phyloP scores from a whole-genome alignment of 1,140 invertebrate genomes.

The Brachionus rotundiformis region DNA sequence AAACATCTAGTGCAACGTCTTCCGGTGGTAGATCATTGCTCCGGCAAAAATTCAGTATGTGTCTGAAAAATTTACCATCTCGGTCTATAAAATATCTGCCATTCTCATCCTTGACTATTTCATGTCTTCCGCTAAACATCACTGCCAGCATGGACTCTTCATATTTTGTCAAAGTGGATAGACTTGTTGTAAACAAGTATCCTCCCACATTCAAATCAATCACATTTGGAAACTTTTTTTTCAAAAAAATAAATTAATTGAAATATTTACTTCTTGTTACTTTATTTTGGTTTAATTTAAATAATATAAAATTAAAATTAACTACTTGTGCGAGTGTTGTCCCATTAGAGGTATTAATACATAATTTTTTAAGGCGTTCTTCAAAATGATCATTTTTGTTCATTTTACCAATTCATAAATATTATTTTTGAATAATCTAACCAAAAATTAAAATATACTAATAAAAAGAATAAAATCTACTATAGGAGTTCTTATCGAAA shows the following conservation, averaged over 20 bases:
- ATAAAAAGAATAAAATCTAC: neutral
- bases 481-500: neutral
- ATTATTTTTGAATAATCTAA: neutral
- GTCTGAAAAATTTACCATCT: conserved; percentile 49
- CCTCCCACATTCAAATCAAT: conserved; percentile 60
- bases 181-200: conserved; percentile 58
- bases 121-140: conserved; percentile 62
- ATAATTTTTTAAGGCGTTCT: conserved; percentile 27
- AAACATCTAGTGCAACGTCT: conserved; percentile 28
- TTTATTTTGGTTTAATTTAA: no score
- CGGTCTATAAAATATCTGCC: conserved; percentile 57
- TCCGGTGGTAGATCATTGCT: conserved; percentile 51
- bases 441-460: neutral
- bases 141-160: conserved; percentile 59
- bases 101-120: conserved; percentile 59
- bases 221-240: conserved; percentile 47
- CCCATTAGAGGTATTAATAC: neutral
- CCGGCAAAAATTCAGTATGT: conserved; percentile 50
- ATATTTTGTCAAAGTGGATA: conserved; percentile 58
- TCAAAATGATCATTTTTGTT: neutral
- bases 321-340: neutral
- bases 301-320: neutral
- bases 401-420: conserved; percentile 20
- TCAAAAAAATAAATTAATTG: neutral
- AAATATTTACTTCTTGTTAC: no score